Percentiles rank a stretch among this genome's conserved stretches.
These are phyloP conservation scores for Ptyas mucosa DNA, from an alignment of 2,113 vertebrate genomes.

Conservation along the genomic window DNA sequence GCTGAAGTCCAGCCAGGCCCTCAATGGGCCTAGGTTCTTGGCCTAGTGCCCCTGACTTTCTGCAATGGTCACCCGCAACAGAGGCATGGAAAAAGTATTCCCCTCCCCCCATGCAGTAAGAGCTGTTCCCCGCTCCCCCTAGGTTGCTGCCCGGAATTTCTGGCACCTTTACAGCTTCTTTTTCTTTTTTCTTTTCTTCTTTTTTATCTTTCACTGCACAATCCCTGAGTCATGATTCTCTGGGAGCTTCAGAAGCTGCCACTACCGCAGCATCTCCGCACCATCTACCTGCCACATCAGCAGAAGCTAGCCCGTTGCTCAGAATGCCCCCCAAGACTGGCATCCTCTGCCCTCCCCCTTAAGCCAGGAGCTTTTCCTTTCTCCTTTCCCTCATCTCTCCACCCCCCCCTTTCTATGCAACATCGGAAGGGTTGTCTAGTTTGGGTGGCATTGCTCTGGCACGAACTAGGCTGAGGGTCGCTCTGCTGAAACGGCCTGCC, in stretches of 20 bases:
- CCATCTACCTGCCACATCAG: neutral
- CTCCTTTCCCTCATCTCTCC: neutral
- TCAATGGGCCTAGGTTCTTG: neutral
- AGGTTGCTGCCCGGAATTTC: neutral
- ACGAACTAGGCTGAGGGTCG: neutral
- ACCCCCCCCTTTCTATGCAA: neutral
- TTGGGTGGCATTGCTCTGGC: neutral
- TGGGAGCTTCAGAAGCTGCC: neutral
- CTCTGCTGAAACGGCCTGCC: neutral
- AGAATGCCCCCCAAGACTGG: neutral
- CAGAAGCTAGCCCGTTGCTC: neutral
- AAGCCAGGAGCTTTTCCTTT: neutral
- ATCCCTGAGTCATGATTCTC: neutral
- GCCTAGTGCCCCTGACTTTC: neutral
- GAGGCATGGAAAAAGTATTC: neutral
- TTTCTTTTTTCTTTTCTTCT: neutral
- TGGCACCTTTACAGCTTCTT: constrained; percentile 16
- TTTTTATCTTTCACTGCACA: neutral
- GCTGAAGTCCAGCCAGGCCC: no score
- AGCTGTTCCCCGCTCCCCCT: neutral
- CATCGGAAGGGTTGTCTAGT: neutral
- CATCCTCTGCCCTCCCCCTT: neutral
- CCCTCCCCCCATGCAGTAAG: neutral
- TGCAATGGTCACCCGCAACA: neutral
- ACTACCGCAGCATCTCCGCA: neutral